A percentile compares a stretch with the other conserved stretches of the same genome.
Evolutionary conservation across 2,888 invertebrate genomes (phyloP).

Genomic region (Hemistola chrysoprasaria): DNA sequence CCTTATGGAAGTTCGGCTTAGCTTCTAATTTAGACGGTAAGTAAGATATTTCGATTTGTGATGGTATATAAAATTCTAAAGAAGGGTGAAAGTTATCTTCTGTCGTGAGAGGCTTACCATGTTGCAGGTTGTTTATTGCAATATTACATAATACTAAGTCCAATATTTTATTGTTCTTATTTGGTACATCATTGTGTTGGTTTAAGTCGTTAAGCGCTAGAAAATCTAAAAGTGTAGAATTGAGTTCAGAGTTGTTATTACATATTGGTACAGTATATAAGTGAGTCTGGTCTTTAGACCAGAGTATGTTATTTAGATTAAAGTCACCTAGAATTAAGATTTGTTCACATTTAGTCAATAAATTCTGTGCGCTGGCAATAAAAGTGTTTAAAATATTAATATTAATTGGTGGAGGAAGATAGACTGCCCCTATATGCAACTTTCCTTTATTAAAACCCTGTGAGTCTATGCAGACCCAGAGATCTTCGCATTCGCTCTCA

Average conservation of each 20-base stretch:
- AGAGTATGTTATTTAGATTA: background rate
- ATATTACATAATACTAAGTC: background rate
- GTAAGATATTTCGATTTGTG: background rate
- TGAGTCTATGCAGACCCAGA: no score
- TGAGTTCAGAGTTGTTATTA: background rate
- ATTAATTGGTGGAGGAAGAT: no score
- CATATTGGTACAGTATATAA: background rate
- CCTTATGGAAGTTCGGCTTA: background rate
- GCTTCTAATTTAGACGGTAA: background rate
- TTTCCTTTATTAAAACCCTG: no score
- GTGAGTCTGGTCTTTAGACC: background rate
- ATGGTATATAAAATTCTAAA: background rate
- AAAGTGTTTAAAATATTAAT: no score
- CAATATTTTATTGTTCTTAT: background rate
- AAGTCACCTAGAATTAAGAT: conserved; percentile 1
- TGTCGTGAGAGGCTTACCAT: background rate
- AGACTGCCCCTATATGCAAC: no score
- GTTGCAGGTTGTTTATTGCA: background rate
- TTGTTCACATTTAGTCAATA: background rate
- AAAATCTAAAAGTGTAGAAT: background rate
- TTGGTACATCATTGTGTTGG: background rate
- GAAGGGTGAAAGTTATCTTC: background rate
- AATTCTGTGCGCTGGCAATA: no score
- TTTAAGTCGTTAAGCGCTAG: background rate
- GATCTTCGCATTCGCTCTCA: background rate